Conservation (phyloP, 2,797 vertebrate genomes). For the Sebastes hopkinsi region DNA sequence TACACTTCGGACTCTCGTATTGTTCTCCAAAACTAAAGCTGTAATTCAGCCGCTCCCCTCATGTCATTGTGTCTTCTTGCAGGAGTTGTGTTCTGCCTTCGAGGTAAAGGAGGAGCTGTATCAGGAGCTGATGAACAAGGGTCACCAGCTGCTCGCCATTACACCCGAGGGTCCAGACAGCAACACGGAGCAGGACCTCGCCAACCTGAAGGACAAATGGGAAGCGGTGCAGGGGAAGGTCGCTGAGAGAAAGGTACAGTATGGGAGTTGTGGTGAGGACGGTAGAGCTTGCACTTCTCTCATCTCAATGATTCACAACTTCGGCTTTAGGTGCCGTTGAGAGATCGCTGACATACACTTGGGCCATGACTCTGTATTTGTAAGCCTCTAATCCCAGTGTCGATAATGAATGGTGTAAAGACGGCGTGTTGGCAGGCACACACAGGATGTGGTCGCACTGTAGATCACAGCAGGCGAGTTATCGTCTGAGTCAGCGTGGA, state of each 20-base stretch:
- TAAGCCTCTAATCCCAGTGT: constrained; percentile 57
- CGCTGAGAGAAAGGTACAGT: constrained; percentile 90
- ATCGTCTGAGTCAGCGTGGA: constrained; percentile 44
- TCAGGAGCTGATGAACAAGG: constrained; percentile 87
- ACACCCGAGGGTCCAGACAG: constrained; percentile 88
- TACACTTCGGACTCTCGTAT: neutral
- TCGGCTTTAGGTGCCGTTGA: constrained; percentile 20
- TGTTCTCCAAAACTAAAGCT: neutral
- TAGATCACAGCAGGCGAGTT: constrained; percentile 39
- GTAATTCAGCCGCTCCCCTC: constrained; percentile 1
- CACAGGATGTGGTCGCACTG: constrained; percentile 66
- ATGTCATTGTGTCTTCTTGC: constrained; percentile 43
- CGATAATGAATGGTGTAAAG: constrained; percentile 58
- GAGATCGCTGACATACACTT: constrained; percentile 40
- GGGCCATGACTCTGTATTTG: constrained; percentile 32
- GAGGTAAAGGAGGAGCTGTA: constrained; percentile 92
- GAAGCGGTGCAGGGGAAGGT: constrained; percentile 91
- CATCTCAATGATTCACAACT: constrained; percentile 38
- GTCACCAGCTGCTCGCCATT: constrained; percentile 88
- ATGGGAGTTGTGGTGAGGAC: constrained; percentile 34
- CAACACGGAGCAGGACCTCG: constrained; percentile 93
- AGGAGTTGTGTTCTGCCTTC: constrained; percentile 94
- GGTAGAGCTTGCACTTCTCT: neutral
- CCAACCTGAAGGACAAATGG: constrained; percentile 96
- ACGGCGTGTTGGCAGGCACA: constrained; percentile 40